Percentiles rank a stretch among this genome's conserved stretches.
Evolutionary conservation across 2,888 invertebrate genomes (phyloP).

Genomic region (Lampropteryx suffumata): DNA sequence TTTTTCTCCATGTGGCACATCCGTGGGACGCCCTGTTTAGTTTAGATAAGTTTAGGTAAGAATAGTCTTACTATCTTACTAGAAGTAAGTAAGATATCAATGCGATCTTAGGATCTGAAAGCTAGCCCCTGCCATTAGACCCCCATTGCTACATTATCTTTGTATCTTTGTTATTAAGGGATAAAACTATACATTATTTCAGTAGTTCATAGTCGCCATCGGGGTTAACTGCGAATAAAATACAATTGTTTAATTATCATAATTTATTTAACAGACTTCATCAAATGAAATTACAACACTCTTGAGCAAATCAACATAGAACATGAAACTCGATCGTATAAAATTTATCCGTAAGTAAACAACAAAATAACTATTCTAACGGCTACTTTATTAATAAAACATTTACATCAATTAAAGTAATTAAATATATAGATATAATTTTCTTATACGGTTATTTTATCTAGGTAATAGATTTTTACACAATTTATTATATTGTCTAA

Average conservation of each 20-base stretch:
- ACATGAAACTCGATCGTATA: slow-evolving; percentile 70
- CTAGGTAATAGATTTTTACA: slow-evolving; percentile 54
- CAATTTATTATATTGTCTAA: slow-evolving; percentile 67
- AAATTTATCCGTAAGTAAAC: slow-evolving; percentile 59
- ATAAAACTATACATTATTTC: too few relatives aligned
- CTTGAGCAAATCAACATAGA: slow-evolving; percentile 75
- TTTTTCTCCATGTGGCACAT: too few relatives aligned
- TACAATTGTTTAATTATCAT: slow-evolving; percentile 44
- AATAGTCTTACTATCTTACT: too few relatives aligned
- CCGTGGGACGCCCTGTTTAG: too few relatives aligned
- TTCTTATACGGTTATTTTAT: slow-evolving; percentile 19
- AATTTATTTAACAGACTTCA: slow-evolving; percentile 75
- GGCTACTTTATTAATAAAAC: slow-evolving; percentile 35
- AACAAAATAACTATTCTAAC: slow-evolving; percentile 54
- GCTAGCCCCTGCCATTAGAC: too few relatives aligned
- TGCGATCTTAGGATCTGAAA: too few relatives aligned
- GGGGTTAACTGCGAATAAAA: not conserved
- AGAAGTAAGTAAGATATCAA: too few relatives aligned
- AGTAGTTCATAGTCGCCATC: too few relatives aligned
- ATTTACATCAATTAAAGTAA: slow-evolving; percentile 12
- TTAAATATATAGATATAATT: slow-evolving; percentile 1
- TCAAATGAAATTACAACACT: slow-evolving; percentile 67
- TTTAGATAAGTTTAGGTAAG: too few relatives aligned
- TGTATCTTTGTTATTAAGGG: too few relatives aligned
- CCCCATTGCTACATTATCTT: too few relatives aligned